Evolutionary conservation across 2,888 invertebrate species (phyloP), one percentile per base, ranked within the genome.

Genomic region (Amiota minor): DNA sequence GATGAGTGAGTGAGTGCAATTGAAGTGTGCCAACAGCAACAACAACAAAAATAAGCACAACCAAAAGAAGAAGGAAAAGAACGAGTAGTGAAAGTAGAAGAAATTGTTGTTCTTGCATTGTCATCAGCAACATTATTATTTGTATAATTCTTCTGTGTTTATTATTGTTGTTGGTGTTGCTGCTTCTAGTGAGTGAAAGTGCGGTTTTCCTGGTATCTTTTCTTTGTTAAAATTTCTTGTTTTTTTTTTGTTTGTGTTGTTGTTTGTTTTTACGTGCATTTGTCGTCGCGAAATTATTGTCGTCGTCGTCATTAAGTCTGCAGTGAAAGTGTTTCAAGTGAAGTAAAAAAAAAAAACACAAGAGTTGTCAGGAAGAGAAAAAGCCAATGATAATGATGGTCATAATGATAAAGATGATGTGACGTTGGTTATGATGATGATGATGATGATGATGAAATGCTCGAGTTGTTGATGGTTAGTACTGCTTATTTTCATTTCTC

Each of bases 1-100:
- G 59, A 62, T 18, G 35, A 23, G 59, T 72, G 55, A 61, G 49
- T 35, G 72, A 71, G 64, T 71, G 50, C 53, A 53, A 69, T n/a
- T 69, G 35, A 69, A 69, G 69, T 18, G 20, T 59, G 59, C n/a
- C 64, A 49, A 70, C 56, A 56, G 16, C 56, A 35, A 46, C 70
- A 46, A 20, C 65, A 67, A 35, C 46, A 49, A 62, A 53, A 46
- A 64, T 55, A 73, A 18, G 62, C 11, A 61, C 70, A 65, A 14
- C 47, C 55, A 53, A 62, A 72, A 62, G 47, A 65, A 23, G 56
- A 73, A 55, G 70, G 62, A 70, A 1, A 46, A 35, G 1, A 47
- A 18, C 16, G 49, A 65, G 18, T 6, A 64, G 14, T 23, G 35
- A 11, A 65, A 16, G 47, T 20, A 65, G 62, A 16, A n/a, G 50